These are phyloP conservation scores for Schrankia costaestrigalis DNA, from an alignment of 2,888 invertebrate species.

Conservation along the genomic window DNA sequence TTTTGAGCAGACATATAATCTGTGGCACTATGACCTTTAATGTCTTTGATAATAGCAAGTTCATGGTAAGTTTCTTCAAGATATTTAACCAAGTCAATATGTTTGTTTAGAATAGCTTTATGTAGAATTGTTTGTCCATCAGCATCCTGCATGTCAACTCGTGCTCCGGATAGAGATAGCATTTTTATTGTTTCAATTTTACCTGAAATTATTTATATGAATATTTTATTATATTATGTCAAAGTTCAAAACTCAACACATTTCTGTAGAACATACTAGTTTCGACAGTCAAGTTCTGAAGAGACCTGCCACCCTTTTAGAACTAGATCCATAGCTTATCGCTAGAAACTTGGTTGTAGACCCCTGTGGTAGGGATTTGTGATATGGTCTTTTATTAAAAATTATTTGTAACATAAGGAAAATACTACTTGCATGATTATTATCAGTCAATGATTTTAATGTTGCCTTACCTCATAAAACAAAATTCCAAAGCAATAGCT, in stretches of 20 bases:
- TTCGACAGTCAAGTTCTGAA: no score
- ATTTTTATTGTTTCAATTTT: constrained; percentile 84
- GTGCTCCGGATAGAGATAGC: constrained; percentile 83
- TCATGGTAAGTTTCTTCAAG: constrained; percentile 61
- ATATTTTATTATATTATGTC: no score
- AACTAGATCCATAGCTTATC: no score
- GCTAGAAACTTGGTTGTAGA: no score
- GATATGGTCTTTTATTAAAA: no score
- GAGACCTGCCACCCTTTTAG: no score
- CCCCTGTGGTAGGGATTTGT: no score
- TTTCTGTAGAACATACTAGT: no score
- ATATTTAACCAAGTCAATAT: constrained; percentile 62
- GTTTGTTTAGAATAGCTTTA: constrained; percentile 83
- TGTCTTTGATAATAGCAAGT: constrained; percentile 54
- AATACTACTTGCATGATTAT: no score
- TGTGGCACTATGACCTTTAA: constrained; percentile 61
- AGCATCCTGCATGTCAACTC: constrained; percentile 83
- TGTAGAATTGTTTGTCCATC: constrained; percentile 92
- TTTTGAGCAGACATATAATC: constrained; percentile 11
- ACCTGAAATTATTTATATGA: constrained; percentile 73
- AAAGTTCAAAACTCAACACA: no score
- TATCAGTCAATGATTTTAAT: neutral
- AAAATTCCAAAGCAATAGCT: no score
- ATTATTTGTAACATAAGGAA: no score
- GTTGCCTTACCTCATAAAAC: neutral